phyloP scores from a whole-genome alignment of 2,888 invertebrate species.

The Drosophila melanocephala region DNA sequence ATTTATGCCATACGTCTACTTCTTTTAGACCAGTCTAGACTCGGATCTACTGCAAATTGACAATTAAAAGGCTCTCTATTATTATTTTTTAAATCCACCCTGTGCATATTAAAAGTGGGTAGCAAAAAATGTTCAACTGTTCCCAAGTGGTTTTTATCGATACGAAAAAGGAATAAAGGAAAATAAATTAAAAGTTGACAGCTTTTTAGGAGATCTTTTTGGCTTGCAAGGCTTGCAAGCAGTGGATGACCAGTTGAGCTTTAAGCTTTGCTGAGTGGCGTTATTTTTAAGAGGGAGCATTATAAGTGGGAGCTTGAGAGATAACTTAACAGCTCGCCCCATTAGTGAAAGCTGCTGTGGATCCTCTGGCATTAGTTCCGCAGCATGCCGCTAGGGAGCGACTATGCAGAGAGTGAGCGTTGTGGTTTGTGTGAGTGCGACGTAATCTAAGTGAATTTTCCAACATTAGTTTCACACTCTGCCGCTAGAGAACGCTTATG shows the following conservation, averaged over 20 bases:
- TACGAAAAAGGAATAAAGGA: background rate
- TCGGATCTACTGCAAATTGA: background rate
- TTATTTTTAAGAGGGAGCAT: background rate
- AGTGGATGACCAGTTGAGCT: background rate
- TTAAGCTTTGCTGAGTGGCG: background rate
- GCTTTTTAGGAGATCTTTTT: background rate
- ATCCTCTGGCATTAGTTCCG: background rate
- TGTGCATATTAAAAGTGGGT: background rate
- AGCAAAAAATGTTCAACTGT: background rate
- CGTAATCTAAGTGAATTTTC: too few relatives aligned
- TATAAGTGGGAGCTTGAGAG: background rate
- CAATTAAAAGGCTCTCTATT: background rate
- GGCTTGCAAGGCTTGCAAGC: background rate
- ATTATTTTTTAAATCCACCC: background rate
- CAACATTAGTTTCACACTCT: background rate
- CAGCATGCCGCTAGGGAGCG: background rate
- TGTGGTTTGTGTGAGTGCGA: too few relatives aligned
- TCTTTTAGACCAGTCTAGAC: slow-evolving; percentile 19
- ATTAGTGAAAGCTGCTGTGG: background rate
- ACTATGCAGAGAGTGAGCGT: too few relatives aligned
- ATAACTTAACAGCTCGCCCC: background rate
- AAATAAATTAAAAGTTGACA: background rate
- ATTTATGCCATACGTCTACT: slow-evolving; percentile 15
- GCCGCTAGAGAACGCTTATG: background rate
- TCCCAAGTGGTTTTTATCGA: background rate